These are phyloP conservation scores for Brachylomia viminalis DNA, from an alignment of 2,888 invertebrate species.

Conservation along the genomic window DNA sequence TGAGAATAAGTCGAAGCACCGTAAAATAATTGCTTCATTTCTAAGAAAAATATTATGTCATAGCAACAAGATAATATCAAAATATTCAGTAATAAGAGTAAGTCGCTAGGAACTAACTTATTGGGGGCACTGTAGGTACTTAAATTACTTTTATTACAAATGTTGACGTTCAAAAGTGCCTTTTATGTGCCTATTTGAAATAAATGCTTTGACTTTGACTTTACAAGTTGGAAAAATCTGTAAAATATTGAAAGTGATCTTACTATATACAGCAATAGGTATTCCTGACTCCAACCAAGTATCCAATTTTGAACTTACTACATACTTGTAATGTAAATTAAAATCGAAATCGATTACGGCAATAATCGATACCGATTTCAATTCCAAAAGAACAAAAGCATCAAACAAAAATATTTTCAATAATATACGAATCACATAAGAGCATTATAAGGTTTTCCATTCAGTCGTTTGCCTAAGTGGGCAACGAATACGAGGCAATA, in stretches of 20 bases:
- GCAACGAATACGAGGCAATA: constrained; percentile 11
- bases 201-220: too few species aligned
- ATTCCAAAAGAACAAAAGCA: background rate
- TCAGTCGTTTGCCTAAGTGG: constrained; percentile 11
- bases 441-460: too few species aligned
- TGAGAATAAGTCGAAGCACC: too few species aligned
- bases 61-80: background rate
- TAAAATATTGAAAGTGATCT: background rate
- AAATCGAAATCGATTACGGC: background rate
- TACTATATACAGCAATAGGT: background rate
- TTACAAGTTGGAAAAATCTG: background rate
- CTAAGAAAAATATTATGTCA: background rate
- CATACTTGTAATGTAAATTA: background rate
- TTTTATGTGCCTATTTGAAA: too few species aligned
- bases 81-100: background rate
- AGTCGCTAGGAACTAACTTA: background rate
- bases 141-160: background rate
- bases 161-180: too few species aligned
- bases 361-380: background rate
- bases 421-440: background rate
- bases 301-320: background rate
- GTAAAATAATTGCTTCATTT: background rate
- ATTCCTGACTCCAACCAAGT: background rate
- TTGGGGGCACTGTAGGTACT: too few species aligned
- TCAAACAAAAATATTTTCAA: background rate